phyloP scores from a whole-genome alignment of 2,797 vertebrate genomes.

The Sebastes dallii region DNA sequence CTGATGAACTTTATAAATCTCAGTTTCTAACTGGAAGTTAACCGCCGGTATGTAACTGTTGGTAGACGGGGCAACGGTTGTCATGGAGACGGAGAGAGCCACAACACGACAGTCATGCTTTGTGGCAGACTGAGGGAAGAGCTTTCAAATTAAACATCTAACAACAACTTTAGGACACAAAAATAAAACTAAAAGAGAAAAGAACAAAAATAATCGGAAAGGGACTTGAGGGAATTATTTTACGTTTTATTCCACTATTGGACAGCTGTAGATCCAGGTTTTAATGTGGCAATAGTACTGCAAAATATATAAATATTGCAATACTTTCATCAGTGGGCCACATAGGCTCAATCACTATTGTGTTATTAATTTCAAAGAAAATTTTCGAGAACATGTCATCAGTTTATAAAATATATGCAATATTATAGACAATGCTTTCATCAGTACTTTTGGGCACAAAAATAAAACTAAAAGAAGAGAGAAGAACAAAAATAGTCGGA shows the following conservation, averaged over 20 bases:
- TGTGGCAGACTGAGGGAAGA: background rate
- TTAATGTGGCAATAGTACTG: too few relatives aligned
- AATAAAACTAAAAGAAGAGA: background rate
- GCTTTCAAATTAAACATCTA: background rate
- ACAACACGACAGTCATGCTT: background rate
- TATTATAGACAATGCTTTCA: too few relatives aligned
- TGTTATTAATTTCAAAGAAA: too few relatives aligned
- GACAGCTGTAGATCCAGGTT: too few relatives aligned
- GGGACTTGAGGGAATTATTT: fast-evolving
- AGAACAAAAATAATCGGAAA: background rate
- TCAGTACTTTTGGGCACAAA: too few relatives aligned
- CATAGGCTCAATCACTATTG: too few relatives aligned
- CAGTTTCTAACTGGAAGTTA: constrained; percentile 31
- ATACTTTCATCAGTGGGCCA: too few relatives aligned
- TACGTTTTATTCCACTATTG: too few relatives aligned
- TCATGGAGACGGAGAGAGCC: constrained; percentile 44
- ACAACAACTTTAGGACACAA: too few relatives aligned
- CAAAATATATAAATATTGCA: too few relatives aligned
- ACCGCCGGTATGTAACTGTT: background rate
- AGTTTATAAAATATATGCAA: too few relatives aligned
- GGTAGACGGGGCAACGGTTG: constrained; percentile 62
- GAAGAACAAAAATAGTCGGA: background rate
- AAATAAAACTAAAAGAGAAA: background rate
- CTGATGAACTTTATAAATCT: constrained; percentile 42
- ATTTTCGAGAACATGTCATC: too few relatives aligned